Base-by-base conservation (phyloP, 2,888 invertebrate genomes). In the Stenoptilia bipunctidactyla region DNA sequence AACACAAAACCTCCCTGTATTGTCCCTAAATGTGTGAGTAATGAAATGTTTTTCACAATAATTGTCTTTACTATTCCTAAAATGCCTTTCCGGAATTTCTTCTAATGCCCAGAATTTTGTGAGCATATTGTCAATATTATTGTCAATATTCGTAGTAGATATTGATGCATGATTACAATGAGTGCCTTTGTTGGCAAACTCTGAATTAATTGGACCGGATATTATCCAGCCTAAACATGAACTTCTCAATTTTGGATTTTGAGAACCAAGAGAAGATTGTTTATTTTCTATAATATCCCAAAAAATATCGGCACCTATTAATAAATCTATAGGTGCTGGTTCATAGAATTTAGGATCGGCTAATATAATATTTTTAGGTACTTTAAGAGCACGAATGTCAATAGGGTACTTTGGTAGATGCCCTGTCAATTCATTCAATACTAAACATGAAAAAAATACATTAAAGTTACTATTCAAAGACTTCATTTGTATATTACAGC, bases 221-320 rank as follows among this genome's bases (percentile, higher is more conserved):
- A 58, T 38, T 13, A 56, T 6, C 55, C 54, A 58, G 4, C 56
- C 54, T 10, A 56, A 15, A 1, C 48, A n/a, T 0, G 56, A 39
- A 12, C 34, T 47, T 34, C 37, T 36, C 12, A 55, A 34, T 2
- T 42, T 47, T n/a, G 52, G 48, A 12, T 35, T 44, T 1, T 46
- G 36, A 1, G 36, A 13, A 14, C 54, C 52, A 5, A 58, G 30
- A 2, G 47, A 43, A 27, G 6, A 8, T 13, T 52, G 47, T 1
- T 58, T 45, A 27, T 30, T 35, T 2, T 49, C 48, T 34, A 54
- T 5, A 6, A 54, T 39, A 10, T 52, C 50, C 53, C 49, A 50
- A 33, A 45, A 51, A n/a, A 49, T 8, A 15, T 50, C 48, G 9
- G 48, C 45, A 6, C 50, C 46, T 3, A 48, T 44, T 1, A 49